These are phyloP conservation scores for Ataeniobius toweri DNA, from an alignment of 2,797 vertebrate genomes.

Conservation along the genomic window DNA sequence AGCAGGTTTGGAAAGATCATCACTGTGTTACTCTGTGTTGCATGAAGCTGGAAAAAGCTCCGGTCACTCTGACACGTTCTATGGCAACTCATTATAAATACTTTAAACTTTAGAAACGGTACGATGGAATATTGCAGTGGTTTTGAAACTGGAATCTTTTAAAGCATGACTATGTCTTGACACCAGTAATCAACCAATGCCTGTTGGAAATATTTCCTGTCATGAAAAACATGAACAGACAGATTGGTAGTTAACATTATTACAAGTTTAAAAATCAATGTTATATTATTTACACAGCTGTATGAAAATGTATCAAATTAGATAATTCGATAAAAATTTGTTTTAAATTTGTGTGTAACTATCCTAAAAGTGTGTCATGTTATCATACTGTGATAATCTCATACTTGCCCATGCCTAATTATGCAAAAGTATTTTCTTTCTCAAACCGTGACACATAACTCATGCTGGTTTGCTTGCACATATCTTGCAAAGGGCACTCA, in stretches of 20 bases:
- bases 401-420: not conserved
- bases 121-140: not conserved
- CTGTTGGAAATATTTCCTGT: not conserved
- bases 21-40: too few species aligned
- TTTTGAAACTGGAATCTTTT: not conserved
- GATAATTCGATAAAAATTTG: not conserved
- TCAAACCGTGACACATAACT: slow-evolving; percentile 56
- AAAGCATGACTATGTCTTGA: not conserved
- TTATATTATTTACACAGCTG: not conserved
- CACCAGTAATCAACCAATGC: not conserved
- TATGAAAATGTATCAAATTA: not conserved
- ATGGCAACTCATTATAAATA: not conserved
- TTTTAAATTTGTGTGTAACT: not conserved
- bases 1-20: too few species aligned
- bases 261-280: not conserved
- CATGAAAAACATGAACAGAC: not conserved
- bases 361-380: not conserved
- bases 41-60: too few species aligned
- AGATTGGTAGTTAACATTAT: not conserved
- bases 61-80: too few species aligned
- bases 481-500: slow-evolving; percentile 51
- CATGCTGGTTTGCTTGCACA: slow-evolving; percentile 43
- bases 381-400: not conserved
- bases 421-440: slow-evolving; percentile 40
- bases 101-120: not conserved